Conservation (phyloP, 1,140 invertebrate genomes). For the Philaenus spumarius region DNA sequence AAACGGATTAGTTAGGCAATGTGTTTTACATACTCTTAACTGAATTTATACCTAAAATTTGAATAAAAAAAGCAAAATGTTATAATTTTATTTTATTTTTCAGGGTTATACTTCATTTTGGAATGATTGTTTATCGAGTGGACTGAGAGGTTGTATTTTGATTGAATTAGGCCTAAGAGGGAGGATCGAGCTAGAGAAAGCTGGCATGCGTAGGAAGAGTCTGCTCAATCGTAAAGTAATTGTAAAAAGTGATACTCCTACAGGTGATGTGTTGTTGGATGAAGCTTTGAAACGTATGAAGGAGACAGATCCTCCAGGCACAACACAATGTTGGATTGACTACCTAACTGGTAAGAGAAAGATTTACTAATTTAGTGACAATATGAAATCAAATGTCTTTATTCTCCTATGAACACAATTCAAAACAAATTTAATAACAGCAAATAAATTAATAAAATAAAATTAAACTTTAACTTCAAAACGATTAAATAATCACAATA, state of each 20-base stretch:
- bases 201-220: slow-evolving; percentile 90
- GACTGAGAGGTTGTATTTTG: slow-evolving; percentile 95
- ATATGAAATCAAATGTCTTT: too few relatives aligned
- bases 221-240: slow-evolving; percentile 74
- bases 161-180: slow-evolving; percentile 94
- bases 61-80: too few relatives aligned
- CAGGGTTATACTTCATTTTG: slow-evolving; percentile 99
- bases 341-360: slow-evolving; percentile 90
- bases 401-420: too few relatives aligned
- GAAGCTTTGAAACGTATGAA: slow-evolving; percentile 98
- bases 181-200: slow-evolving; percentile 92
- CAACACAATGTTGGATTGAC: slow-evolving; percentile 99
- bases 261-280: slow-evolving; percentile 96
- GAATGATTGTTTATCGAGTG: slow-evolving; percentile 99
- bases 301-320: slow-evolving; percentile 94
- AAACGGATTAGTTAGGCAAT: too few relatives aligned
- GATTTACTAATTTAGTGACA: too few relatives aligned
- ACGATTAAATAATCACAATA: too few relatives aligned
- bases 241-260: slow-evolving; percentile 83
- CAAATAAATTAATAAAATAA: too few relatives aligned
- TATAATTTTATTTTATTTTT: slow-evolving; percentile 36
- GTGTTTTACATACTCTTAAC: too few relatives aligned
- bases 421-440: too few relatives aligned
- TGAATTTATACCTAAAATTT: too few relatives aligned
- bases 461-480: too few relatives aligned